Evolutionary conservation across 2,888 invertebrate species (phyloP).

Genomic region (Sepioteuthis lessoniana): DNA sequence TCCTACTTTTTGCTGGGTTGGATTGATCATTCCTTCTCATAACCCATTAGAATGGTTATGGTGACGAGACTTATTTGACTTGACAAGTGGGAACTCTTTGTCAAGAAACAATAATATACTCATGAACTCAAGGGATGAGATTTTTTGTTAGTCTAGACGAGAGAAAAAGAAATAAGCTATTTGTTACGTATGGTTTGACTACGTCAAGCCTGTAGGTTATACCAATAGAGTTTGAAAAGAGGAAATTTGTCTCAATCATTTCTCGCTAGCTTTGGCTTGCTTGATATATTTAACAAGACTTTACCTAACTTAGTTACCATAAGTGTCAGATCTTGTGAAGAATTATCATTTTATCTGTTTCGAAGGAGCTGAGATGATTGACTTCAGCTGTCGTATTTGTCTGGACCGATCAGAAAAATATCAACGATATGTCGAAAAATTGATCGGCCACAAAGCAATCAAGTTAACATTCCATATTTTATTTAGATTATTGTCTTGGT

Average conservation of each 20-base stretch:
- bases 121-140: background rate
- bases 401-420: background rate
- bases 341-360: background rate
- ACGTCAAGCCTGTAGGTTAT: background rate
- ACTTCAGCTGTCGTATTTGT: background rate
- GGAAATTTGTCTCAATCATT: background rate
- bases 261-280: background rate
- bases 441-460: background rate
- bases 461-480: background rate
- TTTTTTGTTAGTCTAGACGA: background rate
- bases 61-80: background rate
- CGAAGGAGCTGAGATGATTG: background rate
- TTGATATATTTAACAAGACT: background rate
- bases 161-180: background rate
- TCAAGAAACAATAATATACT: background rate
- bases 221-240: background rate
- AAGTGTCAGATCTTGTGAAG: background rate
- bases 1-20: background rate
- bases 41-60: background rate
- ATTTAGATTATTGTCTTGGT: background rate
- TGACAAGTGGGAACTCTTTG: background rate
- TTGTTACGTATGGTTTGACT: background rate
- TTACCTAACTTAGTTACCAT: background rate
- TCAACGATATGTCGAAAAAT: background rate
- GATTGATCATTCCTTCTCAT: background rate